Conservation (phyloP, 2,888 invertebrate genomes). For the Caenorhabditis drosophilae region DNA sequence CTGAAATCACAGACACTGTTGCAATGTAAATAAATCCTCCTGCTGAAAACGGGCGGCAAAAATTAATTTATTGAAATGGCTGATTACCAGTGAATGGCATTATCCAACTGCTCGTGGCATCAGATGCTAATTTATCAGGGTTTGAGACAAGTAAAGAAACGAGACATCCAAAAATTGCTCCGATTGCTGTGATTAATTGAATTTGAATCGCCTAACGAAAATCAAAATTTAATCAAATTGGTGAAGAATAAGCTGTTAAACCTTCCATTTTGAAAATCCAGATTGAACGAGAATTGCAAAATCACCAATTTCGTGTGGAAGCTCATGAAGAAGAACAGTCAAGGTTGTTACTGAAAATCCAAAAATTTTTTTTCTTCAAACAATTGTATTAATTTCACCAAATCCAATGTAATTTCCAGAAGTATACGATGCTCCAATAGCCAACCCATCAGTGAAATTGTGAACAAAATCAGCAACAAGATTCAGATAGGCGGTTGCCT, state of each 20-base stretch:
- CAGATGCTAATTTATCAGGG: slow-evolving; percentile 38
- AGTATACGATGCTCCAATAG: slow-evolving; percentile 86
- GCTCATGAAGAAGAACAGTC: slow-evolving; percentile 94
- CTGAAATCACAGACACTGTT: slow-evolving; percentile 97
- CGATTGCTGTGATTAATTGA: slow-evolving; percentile 90
- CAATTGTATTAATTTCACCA: slow-evolving; percentile 17
- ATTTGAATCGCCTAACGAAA: slow-evolving; percentile 85
- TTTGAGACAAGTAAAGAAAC: slow-evolving; percentile 51
- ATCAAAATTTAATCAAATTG: background rate
- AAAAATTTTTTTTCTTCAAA: slow-evolving; percentile 68
- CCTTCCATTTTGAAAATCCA: slow-evolving; percentile 87
- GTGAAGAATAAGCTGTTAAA: slow-evolving; percentile 59
- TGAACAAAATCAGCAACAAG: slow-evolving; percentile 96
- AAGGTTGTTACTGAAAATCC: slow-evolving; percentile 82
- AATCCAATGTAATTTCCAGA: slow-evolving; percentile 48
- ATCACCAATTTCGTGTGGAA: slow-evolving; percentile 99
- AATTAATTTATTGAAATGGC: background rate
- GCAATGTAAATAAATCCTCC: slow-evolving; percentile 95
- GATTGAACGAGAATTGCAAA: slow-evolving; percentile 97
- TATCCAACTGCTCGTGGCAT: slow-evolving; percentile 82
- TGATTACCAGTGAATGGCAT: slow-evolving; percentile 78
- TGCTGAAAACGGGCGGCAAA: slow-evolving; percentile 30
- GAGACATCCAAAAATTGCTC: slow-evolving; percentile 83
- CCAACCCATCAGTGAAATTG: slow-evolving; percentile 97
- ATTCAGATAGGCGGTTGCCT: slow-evolving; percentile 91